Evolutionary conservation across 1,140 invertebrate genomes (phyloP).

Genomic region (Apis dorsata): DNA sequence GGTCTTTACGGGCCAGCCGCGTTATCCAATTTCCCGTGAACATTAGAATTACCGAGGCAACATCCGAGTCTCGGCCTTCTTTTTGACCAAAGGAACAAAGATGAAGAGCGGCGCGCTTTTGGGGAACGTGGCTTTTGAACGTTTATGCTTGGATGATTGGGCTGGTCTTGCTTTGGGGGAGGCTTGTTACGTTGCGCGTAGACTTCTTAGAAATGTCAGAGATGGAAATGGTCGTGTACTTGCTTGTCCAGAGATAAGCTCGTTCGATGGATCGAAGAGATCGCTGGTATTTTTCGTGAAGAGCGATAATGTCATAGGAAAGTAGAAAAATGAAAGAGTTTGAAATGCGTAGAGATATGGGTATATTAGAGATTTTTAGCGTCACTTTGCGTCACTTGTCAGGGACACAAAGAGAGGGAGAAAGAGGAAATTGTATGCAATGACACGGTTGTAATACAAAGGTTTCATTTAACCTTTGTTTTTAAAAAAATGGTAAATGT

Average conservation of each 20-base stretch:
- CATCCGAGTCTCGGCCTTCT: neutral
- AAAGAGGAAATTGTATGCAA: neutral
- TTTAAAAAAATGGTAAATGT: neutral
- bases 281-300: neutral
- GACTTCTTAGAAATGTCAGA: neutral
- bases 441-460: too few species aligned
- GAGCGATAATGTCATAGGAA: neutral
- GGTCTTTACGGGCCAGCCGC: constrained; percentile 28
- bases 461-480: neutral
- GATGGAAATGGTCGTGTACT: too few species aligned
- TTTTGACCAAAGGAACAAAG: neutral
- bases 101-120: neutral
- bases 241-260: neutral
- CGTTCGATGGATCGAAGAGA: neutral
- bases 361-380: too few species aligned
- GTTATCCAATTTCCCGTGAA: constrained; percentile 45
- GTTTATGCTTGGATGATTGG: neutral
- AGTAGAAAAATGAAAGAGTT: neutral
- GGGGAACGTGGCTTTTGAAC: neutral
- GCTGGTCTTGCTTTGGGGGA: neutral
- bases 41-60: constrained; percentile 36
- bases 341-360: neutral
- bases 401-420: too few species aligned
- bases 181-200: too few species aligned
- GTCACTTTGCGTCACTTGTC: too few species aligned